phyloP scores from a whole-genome alignment of 1,140 invertebrate genomes.

The Drosophila kurseongensis region DNA sequence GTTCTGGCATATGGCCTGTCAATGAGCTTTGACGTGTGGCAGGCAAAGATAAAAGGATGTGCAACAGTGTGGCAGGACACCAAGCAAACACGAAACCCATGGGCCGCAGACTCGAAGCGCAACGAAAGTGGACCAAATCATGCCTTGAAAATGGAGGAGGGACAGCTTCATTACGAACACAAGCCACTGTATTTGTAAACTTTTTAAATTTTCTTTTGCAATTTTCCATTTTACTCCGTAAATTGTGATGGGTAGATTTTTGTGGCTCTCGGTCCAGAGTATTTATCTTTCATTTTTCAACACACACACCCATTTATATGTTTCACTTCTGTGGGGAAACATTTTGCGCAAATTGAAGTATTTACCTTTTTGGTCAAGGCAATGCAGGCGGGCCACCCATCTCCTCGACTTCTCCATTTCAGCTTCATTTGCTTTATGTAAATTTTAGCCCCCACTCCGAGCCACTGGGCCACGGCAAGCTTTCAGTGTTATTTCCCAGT shows the following conservation, averaged over 20 bases:
- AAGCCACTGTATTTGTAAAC: constrained; percentile 26
- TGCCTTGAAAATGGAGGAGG: constrained; percentile 4
- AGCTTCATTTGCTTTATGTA: constrained; percentile 78
- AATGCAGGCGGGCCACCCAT: constrained; percentile 22
- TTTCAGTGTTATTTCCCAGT: constrained; percentile 71
- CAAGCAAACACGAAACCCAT: constrained; percentile 45
- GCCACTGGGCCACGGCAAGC: constrained; percentile 3
- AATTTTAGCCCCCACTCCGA: constrained; percentile 38
- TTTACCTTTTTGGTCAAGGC: constrained; percentile 70
- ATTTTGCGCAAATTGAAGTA: constrained; percentile 79
- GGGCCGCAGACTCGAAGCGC: constrained; percentile 20
- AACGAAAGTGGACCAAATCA: constrained; percentile 24
- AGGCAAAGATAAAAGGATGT: constrained; percentile 44
- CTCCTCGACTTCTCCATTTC: constrained; percentile 56
- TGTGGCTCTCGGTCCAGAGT: constrained; percentile 32
- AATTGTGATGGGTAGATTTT: neutral
- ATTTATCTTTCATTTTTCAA: constrained; percentile 75
- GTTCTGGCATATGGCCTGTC: constrained; percentile 58
- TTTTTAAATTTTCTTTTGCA: constrained; percentile 65
- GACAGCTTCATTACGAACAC: constrained; percentile 64
- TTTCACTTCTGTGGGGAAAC: constrained; percentile 36
- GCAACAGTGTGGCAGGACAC: constrained; percentile 30
- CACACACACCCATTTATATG: constrained; percentile 32
- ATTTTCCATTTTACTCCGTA: constrained; percentile 72
- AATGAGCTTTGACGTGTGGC: constrained; percentile 51